These are phyloP conservation scores for Orthosia gracilis DNA, from an alignment of 2,888 invertebrate species.

Conservation along the genomic window DNA sequence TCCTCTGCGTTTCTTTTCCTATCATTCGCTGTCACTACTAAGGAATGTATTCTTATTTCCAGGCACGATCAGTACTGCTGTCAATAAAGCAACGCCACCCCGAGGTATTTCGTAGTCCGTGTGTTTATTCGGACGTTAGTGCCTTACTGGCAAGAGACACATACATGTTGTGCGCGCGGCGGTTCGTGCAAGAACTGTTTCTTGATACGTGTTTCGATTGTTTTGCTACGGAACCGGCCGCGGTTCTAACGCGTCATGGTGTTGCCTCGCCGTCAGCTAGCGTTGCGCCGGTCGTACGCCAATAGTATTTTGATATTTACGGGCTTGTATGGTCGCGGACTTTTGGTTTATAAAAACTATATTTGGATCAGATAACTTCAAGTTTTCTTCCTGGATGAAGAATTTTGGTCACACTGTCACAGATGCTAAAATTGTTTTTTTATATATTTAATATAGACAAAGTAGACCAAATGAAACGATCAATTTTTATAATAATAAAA, in stretches of 20 bases:
- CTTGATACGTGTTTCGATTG: conserved; percentile 95
- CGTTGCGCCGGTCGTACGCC: conserved; percentile 31
- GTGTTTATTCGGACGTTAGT: conserved; percentile 98
- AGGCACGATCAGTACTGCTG: conserved; percentile 95
- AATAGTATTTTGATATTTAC: conserved; percentile 60
- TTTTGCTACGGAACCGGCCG: conserved; percentile 89
- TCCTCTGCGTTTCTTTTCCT: background rate
- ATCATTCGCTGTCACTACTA: background rate
- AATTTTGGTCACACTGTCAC: background rate
- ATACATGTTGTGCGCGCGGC: conserved; percentile 95
- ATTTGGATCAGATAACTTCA: background rate
- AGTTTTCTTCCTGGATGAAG: conserved; percentile 3
- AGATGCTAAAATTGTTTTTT: conserved; percentile 7
- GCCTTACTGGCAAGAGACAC: conserved; percentile 94
- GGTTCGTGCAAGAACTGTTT: conserved; percentile 98
- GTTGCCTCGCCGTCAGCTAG: conserved; percentile 55
- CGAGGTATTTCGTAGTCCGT: conserved; percentile 95
- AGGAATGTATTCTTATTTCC: conserved; percentile 69
- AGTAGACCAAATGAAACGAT: conserved; percentile 9
- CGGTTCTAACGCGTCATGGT: conserved; percentile 83
- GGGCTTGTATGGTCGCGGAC: conserved; percentile 30
- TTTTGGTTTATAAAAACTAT: background rate
- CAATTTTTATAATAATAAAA: background rate
- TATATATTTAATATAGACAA: background rate
- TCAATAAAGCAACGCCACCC: conserved; percentile 94